Evolutionary conservation across 92 coral and sea anemone species (phyloP), one percentile per base, ranked within the genome.

Genomic region (Palythoa grandiflora): DNA sequence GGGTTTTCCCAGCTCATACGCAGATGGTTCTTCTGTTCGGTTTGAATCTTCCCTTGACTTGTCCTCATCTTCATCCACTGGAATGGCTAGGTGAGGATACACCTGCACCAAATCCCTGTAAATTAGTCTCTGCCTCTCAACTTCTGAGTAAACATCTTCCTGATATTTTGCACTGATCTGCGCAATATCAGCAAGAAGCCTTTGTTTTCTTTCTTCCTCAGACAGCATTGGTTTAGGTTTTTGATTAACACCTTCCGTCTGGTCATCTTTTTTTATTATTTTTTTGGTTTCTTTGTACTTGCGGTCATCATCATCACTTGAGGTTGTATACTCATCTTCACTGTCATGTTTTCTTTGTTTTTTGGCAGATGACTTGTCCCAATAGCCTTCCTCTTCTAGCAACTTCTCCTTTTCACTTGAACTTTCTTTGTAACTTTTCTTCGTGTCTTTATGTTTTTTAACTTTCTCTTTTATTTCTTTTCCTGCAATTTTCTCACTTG

Each of bases 1-100:
- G 66, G 86, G 86, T 81, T 68, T 66, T n/a, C 86, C 86, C 38
- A 81, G 71, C 86, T 81, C 86, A 6, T 66, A 81, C 11, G 86
- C 86, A 17, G 86, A 39, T 65, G 61, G 86, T 36, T 81, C 86
- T 48, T 81, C 86, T 37, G 75, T 12, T 53, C 13, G 60, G 17
- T 79, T 21, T 12, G n/a, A 15, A 4, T 60, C 54, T 60, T 60
- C 59, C 71, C 11, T 65, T 20, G 36, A 65, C 35, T 65, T 21
- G 17, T n/a, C 39, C 6, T 11, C 14, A 12, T 20, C 75, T 19
- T 81, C 61, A 53, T 81, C 75, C 40, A 36, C 40, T 10, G 86
- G 65, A 38, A 21, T 44, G 38, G 61, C 86, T n/a, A 81, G 86
- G 54, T 81, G 86, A 1, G 86, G 86, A 47, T 81, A 66, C 2